These are phyloP conservation scores for Aptenodytes patagonicus DNA, from an alignment of 2,113 vertebrate species.

Conservation along the genomic window DNA sequence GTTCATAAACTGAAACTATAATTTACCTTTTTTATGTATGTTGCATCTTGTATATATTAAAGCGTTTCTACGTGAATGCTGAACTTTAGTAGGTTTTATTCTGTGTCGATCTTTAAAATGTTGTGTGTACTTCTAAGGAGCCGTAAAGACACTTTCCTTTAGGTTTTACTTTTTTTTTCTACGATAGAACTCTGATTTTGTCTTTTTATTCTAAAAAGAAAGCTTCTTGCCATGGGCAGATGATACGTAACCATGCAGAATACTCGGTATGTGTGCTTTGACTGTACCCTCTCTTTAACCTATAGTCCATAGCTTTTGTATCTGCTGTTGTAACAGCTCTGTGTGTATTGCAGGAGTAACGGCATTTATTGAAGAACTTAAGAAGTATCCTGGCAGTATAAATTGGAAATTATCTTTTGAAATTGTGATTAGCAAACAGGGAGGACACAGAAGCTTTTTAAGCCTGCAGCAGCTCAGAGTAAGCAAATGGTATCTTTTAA, in stretches of 20 bases:
- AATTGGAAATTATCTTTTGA: neutral
- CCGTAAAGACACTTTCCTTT: neutral
- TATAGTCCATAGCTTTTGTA: rapidly evolving
- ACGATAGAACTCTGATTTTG: rapidly evolving
- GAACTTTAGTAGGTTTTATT: neutral
- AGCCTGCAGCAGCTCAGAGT: neutral
- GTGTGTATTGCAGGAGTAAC: neutral
- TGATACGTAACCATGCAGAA: rapidly evolving
- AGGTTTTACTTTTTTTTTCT: neutral
- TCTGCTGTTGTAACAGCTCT: neutral
- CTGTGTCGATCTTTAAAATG: neutral
- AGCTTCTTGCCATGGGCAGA: neutral
- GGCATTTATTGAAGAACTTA: neutral
- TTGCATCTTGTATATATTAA: slow-evolving; percentile 44
- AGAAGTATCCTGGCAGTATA: no score
- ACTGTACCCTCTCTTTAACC: rapidly evolving
- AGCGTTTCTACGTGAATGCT: neutral
- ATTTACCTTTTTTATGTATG: neutral
- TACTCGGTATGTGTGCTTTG: no score
- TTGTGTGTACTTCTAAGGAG: neutral
- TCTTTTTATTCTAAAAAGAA: neutral
- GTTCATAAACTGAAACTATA: slow-evolving; percentile 90
- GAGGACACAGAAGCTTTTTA: neutral
- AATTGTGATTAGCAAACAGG: neutral
- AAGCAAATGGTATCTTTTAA: no score